phyloP scores from a whole-genome alignment of 2,888 invertebrate genomes.

The Phaedon cochleariae region DNA sequence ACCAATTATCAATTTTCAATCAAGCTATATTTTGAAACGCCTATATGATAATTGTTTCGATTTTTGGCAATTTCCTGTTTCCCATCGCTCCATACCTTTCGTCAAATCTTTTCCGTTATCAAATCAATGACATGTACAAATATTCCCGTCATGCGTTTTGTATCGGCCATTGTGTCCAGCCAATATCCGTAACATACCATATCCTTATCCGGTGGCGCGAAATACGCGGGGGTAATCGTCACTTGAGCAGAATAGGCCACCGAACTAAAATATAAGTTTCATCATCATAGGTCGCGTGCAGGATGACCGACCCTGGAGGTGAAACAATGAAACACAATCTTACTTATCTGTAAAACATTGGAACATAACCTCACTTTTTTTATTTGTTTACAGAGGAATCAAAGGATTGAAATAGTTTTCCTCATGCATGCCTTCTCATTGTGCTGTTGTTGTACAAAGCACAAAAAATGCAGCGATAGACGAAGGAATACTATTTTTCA shows the following conservation, averaged over 20 bases:
- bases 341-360: no score
- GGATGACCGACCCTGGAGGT: no score
- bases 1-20: neutral
- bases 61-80: neutral
- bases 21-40: neutral
- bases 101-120: neutral
- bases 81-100: neutral
- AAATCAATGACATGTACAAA: slow-evolving; percentile 17
- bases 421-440: no score
- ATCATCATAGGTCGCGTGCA: no score
- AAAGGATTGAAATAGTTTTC: no score
- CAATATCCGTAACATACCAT: slow-evolving; percentile 17
- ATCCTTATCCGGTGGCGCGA: neutral
- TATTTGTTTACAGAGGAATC: no score
- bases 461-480: no score
- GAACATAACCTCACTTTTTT: no score
- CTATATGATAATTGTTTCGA: neutral
- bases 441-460: no score
- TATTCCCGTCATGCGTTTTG: slow-evolving; percentile 18
- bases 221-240: neutral
- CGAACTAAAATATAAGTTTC: neutral
- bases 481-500: no score
- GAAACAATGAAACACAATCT: no score
- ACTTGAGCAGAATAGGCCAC: neutral
- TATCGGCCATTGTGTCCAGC: slow-evolving; percentile 16